Conservation (phyloP, 2,888 invertebrate species). For the Cyclophora punctaria region DNA sequence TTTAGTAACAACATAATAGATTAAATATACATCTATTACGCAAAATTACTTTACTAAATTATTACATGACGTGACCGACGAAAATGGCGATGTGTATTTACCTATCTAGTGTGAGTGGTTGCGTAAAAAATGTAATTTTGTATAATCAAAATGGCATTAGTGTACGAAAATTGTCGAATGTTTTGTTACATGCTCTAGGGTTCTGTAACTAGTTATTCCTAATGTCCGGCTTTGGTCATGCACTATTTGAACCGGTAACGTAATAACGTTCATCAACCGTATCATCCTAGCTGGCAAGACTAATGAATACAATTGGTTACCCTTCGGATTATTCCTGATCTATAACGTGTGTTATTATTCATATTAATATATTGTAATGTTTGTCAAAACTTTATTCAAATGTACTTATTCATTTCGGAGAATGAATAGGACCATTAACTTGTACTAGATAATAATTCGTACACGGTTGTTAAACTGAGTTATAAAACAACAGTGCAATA, state of each 20-base stretch:
- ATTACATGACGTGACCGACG: conserved; percentile 40
- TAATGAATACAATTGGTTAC: conserved; percentile 21
- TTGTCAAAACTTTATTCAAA: too few species aligned
- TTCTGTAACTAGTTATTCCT: conserved; percentile 23
- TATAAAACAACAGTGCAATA: conserved; percentile 20
- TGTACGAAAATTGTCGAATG: conserved; percentile 37
- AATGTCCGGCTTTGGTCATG: conserved; percentile 42
- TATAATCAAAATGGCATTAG: conserved; percentile 69
- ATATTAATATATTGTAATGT: too few species aligned
- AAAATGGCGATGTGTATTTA: conserved; percentile 28
- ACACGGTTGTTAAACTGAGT: conserved; percentile 8
- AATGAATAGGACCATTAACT: too few species aligned
- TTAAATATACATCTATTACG: conserved; percentile 42
- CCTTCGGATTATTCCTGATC: conserved; percentile 1
- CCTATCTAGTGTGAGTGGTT: conserved; percentile 16
- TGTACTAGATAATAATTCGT: too few species aligned
- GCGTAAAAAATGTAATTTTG: conserved; percentile 54
- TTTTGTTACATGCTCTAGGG: conserved; percentile 28
- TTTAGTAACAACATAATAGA: conserved; percentile 22
- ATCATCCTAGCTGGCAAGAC: conserved; percentile 12
- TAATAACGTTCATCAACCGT: conserved; percentile 15
- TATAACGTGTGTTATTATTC: too few species aligned
- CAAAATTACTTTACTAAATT: conserved; percentile 23
- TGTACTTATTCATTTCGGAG: too few species aligned
- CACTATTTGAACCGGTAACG: conserved; percentile 27